Evolutionary conservation across 2,888 invertebrate genomes (phyloP).

Genomic region (Heteropelma amictum): DNA sequence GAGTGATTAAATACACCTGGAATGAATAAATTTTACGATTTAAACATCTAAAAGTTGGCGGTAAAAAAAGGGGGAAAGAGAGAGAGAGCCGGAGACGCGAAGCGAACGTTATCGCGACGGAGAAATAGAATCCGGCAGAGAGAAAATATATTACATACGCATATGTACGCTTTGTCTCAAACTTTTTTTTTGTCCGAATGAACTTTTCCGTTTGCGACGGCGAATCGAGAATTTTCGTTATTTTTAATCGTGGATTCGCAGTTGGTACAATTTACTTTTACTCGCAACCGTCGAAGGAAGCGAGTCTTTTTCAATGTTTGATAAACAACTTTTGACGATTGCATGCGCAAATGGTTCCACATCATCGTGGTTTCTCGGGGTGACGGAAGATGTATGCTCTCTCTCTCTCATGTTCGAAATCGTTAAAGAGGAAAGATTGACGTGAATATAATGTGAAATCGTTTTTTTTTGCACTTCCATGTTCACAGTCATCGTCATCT

Average conservation of each 20-base stretch:
- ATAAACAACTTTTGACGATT: conserved; percentile 4
- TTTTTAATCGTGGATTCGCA: neutral
- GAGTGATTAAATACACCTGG: conserved; percentile 18
- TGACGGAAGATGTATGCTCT: no score
- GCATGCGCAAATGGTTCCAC: conserved; percentile 52
- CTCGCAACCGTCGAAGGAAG: neutral
- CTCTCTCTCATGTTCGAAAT: conserved; percentile 42
- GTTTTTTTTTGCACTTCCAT: conserved; percentile 75
- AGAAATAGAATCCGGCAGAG: neutral
- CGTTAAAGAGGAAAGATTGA: conserved; percentile 58
- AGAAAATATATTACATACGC: conserved; percentile 14
- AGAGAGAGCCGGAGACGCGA: neutral
- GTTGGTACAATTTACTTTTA: no score
- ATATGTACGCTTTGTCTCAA: neutral
- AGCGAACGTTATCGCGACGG: no score
- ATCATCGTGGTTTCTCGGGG: no score
- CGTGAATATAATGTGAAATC: conserved; percentile 66
- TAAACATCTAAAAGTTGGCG: conserved; percentile 27
- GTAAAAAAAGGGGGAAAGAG: neutral
- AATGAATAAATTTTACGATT: conserved; percentile 41
- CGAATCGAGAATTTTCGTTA: neutral
- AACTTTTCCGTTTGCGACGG: neutral
- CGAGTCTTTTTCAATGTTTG: neutral
- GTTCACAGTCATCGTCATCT: conserved; percentile 78
- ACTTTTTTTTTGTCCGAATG: neutral